These are phyloP conservation scores for Rhabdomys dilectus DNA, from an alignment of 2,113 vertebrate species.

Conservation along the genomic window DNA sequence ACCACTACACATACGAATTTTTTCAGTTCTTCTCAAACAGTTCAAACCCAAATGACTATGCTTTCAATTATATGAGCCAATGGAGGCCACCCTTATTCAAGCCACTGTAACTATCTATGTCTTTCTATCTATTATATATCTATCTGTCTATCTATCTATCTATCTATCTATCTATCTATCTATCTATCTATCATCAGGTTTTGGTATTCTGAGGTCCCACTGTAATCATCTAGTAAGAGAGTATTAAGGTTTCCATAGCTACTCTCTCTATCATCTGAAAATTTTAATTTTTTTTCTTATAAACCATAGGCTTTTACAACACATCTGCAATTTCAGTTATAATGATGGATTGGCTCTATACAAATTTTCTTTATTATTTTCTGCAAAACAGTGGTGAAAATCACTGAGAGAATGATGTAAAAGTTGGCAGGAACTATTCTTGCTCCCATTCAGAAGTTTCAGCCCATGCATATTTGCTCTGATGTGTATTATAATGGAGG, in stretches of 20 bases:
- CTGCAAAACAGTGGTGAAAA: not conserved
- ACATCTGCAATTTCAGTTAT: not conserved
- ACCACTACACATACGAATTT: not conserved
- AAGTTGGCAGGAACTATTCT: not conserved
- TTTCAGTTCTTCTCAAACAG: not conserved
- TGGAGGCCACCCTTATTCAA: not conserved
- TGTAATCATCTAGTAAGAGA: not conserved
- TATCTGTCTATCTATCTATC: too few relatives aligned
- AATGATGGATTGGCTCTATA: not conserved
- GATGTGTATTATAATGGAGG: not conserved
- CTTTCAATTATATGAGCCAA: not conserved
- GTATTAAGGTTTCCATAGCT: not conserved
- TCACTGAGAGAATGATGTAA: not conserved
- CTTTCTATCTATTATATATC: too few relatives aligned
- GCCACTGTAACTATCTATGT: too few relatives aligned
- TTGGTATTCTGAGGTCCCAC: not conserved
- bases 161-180: too few relatives aligned
- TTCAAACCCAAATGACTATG: not conserved
- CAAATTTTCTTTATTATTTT: not conserved
- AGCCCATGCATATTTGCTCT: not conserved
- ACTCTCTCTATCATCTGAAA: not conserved
- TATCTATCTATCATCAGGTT: not conserved
- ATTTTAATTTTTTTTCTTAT: not conserved
- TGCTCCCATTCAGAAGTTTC: not conserved
- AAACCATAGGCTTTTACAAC: not conserved